Conservation (phyloP, 2,113 vertebrate genomes). For the Monopterus albus region DNA sequence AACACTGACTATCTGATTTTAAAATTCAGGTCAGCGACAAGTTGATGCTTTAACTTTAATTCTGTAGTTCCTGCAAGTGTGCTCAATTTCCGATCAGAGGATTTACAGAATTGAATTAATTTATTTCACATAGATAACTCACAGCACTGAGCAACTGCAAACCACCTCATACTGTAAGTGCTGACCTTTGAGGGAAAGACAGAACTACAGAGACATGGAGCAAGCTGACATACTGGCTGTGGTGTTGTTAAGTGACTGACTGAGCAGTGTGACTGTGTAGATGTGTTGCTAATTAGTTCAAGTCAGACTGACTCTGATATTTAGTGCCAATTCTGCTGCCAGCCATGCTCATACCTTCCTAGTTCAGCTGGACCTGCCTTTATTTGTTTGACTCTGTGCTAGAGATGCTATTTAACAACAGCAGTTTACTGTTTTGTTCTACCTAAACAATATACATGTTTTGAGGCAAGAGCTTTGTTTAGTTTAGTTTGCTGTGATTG, state of each 20-base stretch:
- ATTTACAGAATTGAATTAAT: background rate
- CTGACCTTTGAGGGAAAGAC: background rate
- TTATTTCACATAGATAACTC: background rate
- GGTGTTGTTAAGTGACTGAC: background rate
- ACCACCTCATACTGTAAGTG: background rate
- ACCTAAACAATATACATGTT: too few species aligned
- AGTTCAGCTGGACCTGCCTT: background rate
- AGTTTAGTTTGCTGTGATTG: too few species aligned
- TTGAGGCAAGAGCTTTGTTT: background rate
- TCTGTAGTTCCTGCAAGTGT: background rate
- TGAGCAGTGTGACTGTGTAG: background rate
- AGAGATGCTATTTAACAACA: background rate
- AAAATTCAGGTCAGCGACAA: background rate
- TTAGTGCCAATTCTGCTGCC: constrained; percentile 2
- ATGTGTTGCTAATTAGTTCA: background rate
- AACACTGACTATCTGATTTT: too few species aligned
- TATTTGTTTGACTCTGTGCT: background rate
- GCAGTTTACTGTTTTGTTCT: background rate
- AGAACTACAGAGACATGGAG: background rate
- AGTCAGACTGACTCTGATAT: background rate
- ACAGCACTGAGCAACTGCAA: background rate
- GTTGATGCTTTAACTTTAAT: background rate
- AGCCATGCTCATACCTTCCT: background rate
- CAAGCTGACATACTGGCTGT: background rate
- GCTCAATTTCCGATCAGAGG: background rate